A percentile compares a stretch with the other conserved stretches of the same genome.
These are phyloP conservation scores for Epinephelus awoara DNA, from an alignment of 2,797 vertebrate genomes.

Conservation along the genomic window DNA sequence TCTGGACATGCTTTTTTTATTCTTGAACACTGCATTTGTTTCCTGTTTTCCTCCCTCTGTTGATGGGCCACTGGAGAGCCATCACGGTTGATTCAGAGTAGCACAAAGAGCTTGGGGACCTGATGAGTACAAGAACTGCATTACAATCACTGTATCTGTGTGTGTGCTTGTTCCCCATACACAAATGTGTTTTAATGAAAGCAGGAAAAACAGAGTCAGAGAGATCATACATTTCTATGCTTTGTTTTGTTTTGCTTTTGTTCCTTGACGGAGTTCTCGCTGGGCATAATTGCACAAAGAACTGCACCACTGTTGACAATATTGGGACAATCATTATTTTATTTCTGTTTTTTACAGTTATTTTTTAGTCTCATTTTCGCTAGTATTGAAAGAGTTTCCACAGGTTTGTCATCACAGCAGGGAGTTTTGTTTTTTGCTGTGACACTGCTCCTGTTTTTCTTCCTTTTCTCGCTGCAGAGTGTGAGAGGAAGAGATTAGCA, in stretches of 20 bases:
- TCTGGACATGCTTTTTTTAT: slow-evolving; percentile 56
- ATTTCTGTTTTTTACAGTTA: background rate
- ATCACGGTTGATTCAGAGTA: slow-evolving; percentile 66
- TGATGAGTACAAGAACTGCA: slow-evolving; percentile 77
- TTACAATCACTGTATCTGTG: slow-evolving; percentile 67
- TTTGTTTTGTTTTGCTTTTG: slow-evolving; percentile 39
- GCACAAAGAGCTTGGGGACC: slow-evolving; percentile 70
- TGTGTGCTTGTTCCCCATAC: slow-evolving; percentile 13
- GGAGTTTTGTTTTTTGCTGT: slow-evolving; percentile 48
- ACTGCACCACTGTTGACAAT: background rate
- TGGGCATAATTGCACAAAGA: slow-evolving; percentile 16
- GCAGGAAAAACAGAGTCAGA: slow-evolving; percentile 11
- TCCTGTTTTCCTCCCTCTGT: slow-evolving; percentile 70
- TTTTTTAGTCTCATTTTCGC: slow-evolving; percentile 5
- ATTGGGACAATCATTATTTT: slow-evolving; percentile 1
- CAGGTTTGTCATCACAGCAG: slow-evolving; percentile 33
- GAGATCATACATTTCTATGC: slow-evolving; percentile 21
- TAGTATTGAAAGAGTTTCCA: slow-evolving; percentile 23
- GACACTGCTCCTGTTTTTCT: slow-evolving; percentile 44
- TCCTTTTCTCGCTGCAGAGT: slow-evolving; percentile 42
- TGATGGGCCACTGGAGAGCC: slow-evolving; percentile 70
- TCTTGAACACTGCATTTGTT: slow-evolving; percentile 53
- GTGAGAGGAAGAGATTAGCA: slow-evolving; percentile 72
- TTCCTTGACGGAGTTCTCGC: slow-evolving; percentile 8
- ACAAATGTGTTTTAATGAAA: slow-evolving; percentile 33